These are phyloP conservation scores for Silurus aristotelis DNA, from an alignment of 2,797 vertebrate species.

Conservation along the genomic window DNA sequence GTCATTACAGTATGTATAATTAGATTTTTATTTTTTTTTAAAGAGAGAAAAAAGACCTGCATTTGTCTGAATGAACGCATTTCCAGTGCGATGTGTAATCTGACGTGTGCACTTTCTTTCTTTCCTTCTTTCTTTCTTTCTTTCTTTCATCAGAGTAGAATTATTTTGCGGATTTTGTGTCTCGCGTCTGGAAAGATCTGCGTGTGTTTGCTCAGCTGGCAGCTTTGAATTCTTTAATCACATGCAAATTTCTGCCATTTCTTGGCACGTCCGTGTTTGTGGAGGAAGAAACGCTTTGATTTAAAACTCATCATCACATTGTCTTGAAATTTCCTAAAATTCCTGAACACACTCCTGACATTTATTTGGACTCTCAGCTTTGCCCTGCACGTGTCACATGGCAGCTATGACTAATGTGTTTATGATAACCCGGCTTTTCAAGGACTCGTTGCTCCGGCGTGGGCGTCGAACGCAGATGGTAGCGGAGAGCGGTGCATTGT, in stretches of 20 bases:
- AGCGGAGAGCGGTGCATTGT: conserved; percentile 26
- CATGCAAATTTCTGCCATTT: neutral
- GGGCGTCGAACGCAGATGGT: conserved; percentile 39
- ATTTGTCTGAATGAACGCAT: neutral
- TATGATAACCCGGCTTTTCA: conserved; percentile 46
- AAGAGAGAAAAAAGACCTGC: neutral
- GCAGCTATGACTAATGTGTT: conserved; percentile 49
- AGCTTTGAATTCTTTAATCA: neutral
- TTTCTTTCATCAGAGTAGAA: neutral
- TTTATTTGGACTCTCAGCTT: neutral
- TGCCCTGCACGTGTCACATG: conserved; percentile 47
- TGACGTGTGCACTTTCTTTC: neutral
- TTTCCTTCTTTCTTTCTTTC: neutral
- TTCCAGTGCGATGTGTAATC: neutral
- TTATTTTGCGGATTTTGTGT: neutral
- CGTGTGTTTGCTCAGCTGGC: conserved; percentile 40
- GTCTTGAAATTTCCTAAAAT: too few species aligned
- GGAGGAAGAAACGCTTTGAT: conserved; percentile 25
- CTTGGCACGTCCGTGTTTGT: neutral
- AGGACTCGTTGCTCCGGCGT: conserved; percentile 35
- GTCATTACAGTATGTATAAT: neutral
- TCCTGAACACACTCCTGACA: conserved; percentile 5
- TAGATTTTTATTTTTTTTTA: too few species aligned
- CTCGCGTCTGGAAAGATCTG: conserved; percentile 5
- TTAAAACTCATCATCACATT: neutral